A percentile compares a stretch with the other conserved stretches of the same genome.
Evolutionary conservation across 2,797 vertebrate species (phyloP).

Genomic region (Peromyscus nudipes): DNA sequence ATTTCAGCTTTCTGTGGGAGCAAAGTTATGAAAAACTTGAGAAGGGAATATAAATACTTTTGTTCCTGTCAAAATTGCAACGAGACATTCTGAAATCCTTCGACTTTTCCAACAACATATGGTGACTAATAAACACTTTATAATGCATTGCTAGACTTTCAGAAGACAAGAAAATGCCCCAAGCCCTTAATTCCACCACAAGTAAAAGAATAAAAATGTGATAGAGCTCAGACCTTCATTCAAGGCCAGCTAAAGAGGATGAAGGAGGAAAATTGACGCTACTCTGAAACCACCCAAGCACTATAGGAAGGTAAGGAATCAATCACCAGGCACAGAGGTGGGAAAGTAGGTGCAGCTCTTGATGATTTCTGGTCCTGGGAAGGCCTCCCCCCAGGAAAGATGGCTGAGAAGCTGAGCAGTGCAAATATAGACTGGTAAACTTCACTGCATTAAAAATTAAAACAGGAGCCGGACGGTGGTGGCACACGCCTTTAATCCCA

Average conservation of each 20-base stretch:
- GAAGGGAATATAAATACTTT: slow-evolving; percentile 11
- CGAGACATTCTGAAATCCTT: neutral
- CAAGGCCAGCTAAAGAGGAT: neutral
- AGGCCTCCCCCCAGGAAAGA: neutral
- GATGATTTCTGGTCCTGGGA: neutral
- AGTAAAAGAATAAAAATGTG: neutral
- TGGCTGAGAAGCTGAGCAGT: neutral
- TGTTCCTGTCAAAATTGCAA: slow-evolving; percentile 1
- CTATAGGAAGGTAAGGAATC: neutral
- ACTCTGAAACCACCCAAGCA: neutral
- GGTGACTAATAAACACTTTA: neutral
- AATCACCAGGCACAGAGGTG: neutral
- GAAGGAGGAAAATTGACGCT: neutral
- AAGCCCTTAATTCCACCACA: neutral
- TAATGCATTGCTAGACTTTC: neutral
- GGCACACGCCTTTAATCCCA: neutral
- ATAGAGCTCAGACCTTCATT: neutral
- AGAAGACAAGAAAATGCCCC: neutral
- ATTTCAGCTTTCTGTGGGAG: neutral
- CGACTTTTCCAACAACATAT: neutral
- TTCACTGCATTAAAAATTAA: neutral
- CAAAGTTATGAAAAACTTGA: neutral
- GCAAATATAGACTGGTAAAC: neutral
- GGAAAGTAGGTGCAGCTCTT: neutral
- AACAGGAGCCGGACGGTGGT: neutral